phyloP scores from a whole-genome alignment of 2,113 vertebrate genomes.

The Motacilla tschutschensis region DNA sequence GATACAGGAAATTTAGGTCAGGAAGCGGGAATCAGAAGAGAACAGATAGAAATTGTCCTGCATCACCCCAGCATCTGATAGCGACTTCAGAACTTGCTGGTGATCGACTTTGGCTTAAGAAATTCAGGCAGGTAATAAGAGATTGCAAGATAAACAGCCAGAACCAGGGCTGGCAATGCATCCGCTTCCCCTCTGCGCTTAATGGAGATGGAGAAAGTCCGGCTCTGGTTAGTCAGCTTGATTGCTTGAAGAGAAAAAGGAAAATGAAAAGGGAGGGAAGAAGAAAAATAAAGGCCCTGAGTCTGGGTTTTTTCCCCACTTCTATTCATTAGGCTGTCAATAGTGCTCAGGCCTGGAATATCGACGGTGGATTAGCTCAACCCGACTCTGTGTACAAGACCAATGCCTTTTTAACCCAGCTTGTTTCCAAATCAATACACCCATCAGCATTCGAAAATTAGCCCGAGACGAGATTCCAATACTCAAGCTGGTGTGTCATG shows the following conservation, averaged over 20 bases:
- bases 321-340: constrained; percentile 76
- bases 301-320: neutral
- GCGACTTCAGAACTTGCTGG: constrained; percentile 34
- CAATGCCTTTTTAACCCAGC: constrained; percentile 74
- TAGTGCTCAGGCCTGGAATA: constrained; percentile 66
- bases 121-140: constrained; percentile 59
- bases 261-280: constrained; percentile 6
- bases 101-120: constrained; percentile 47
- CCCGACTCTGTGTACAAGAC: constrained; percentile 68
- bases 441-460: constrained; percentile 81
- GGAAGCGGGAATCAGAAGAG: neutral
- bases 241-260: constrained; percentile 39
- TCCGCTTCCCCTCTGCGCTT: neutral
- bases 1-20: constrained; percentile 28
- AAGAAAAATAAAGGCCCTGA: neutral
- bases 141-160: constrained; percentile 66
- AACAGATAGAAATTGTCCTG: constrained; percentile 22
- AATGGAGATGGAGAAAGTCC: constrained; percentile 40
- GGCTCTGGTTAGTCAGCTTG: constrained; percentile 50
- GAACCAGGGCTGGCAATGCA: neutral
- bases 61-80: neutral
- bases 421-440: constrained; percentile 79
- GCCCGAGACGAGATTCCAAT: constrained; percentile 76
- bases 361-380: constrained; percentile 72
- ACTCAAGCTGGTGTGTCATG: constrained; percentile 57